Evolutionary conservation across 2,888 invertebrate species (phyloP).

Genomic region (Drosophila paramelanica): DNA sequence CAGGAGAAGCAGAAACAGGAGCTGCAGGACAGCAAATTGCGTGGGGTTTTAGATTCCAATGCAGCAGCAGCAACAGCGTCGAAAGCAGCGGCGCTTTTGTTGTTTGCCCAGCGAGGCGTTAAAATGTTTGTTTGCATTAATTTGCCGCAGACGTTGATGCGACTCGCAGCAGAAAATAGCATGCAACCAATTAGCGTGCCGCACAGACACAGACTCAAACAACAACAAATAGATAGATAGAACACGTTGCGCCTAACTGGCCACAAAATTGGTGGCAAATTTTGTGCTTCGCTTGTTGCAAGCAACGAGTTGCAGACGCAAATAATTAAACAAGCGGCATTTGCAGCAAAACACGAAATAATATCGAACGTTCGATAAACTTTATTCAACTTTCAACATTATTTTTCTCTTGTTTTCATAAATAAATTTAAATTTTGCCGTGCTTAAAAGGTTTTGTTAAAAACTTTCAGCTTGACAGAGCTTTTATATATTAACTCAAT

Average conservation of each 20-base stretch:
- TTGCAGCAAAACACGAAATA: constrained; percentile 20
- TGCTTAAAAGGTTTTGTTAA: too few relatives aligned
- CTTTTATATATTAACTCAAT: too few relatives aligned
- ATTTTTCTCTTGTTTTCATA: too few relatives aligned
- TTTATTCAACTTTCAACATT: too few relatives aligned
- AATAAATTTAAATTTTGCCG: too few relatives aligned
- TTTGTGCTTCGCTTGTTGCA: constrained; percentile 8
- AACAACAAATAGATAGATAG: constrained; percentile 2
- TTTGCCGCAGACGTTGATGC: constrained; percentile 71
- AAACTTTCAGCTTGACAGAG: too few relatives aligned
- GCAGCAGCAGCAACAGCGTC: constrained; percentile 26
- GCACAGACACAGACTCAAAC: neutral
- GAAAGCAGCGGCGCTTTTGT: constrained; percentile 23
- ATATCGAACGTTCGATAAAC: neutral
- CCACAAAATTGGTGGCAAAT: constrained; percentile 34
- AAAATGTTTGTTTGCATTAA: constrained; percentile 81
- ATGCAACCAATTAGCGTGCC: constrained; percentile 60
- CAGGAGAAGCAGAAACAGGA: constrained; percentile 10
- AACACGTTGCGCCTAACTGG: constrained; percentile 17
- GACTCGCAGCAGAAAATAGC: constrained; percentile 21
- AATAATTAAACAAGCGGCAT: constrained; percentile 38
- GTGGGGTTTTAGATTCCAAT: constrained; percentile 50
- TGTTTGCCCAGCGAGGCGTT: constrained; percentile 69
- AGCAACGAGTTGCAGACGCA: constrained; percentile 14
- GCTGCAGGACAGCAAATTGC: constrained; percentile 61